Evolutionary conservation across 2,113 vertebrate species (phyloP).

Genomic region (Paramormyrops kingsleyae): DNA sequence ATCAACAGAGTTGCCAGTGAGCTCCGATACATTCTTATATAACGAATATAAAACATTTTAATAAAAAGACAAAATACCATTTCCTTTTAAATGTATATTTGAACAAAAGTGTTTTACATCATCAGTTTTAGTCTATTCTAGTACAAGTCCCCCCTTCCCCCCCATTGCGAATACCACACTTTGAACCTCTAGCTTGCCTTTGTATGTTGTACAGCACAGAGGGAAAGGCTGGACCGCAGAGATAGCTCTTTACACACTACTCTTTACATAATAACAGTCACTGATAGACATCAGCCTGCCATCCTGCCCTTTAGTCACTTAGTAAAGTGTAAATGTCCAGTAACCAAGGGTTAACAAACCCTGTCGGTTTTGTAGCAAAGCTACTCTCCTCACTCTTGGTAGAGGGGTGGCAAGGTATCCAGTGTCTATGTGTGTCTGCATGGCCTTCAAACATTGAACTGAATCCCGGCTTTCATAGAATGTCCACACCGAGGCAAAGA

Average conservation of each 20-base stretch:
- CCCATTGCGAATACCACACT: slow-evolving; percentile 65
- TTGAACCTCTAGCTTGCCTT: slow-evolving; percentile 63
- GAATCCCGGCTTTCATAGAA: not conserved
- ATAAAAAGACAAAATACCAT: slow-evolving; percentile 61
- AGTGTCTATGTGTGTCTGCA: not conserved
- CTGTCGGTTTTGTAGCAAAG: not conserved
- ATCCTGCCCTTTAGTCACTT: slow-evolving; percentile 51
- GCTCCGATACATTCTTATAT: not conserved
- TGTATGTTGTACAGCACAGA: slow-evolving; percentile 75
- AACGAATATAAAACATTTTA: slow-evolving; percentile 8
- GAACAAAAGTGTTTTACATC: slow-evolving; percentile 74
- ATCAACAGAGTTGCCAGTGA: not conserved
- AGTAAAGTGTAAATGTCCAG: slow-evolving; percentile 50
- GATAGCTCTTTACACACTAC: slow-evolving; percentile 57
- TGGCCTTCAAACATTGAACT: not conserved
- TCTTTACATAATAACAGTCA: slow-evolving; percentile 60
- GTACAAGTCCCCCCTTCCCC: slow-evolving; percentile 47
- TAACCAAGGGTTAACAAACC: slow-evolving; percentile 12
- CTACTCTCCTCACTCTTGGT: not conserved
- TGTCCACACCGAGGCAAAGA: not conserved
- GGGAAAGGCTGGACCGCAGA: slow-evolving; percentile 66
- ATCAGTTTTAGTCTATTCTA: slow-evolving; percentile 70
- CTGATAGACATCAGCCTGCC: slow-evolving; percentile 62
- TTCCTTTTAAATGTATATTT: slow-evolving; percentile 78
- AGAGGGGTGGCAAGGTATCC: not conserved